phyloP scores from a whole-genome alignment of 2,888 invertebrate genomes.

The Epirrita christyi region DNA sequence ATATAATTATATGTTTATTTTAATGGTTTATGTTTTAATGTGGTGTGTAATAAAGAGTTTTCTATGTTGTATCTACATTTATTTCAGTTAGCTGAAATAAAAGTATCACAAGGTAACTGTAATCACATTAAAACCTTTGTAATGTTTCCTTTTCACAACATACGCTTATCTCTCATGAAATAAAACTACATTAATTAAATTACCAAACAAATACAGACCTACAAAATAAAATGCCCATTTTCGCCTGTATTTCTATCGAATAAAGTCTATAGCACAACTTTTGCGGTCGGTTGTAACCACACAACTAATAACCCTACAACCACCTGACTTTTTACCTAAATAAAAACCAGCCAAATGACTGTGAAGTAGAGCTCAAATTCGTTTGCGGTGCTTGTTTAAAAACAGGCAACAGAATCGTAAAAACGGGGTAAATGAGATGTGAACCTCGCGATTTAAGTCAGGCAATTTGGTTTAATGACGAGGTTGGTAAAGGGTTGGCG shows the following conservation, averaged over 20 bases:
- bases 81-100: too few species aligned
- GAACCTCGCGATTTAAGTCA: constrained; percentile 68
- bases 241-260: constrained; percentile 16
- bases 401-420: constrained; percentile 55
- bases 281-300: constrained; percentile 13
- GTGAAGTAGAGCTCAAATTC: constrained; percentile 17
- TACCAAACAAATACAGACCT: constrained; percentile 16
- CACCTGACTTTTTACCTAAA: constrained; percentile 16
- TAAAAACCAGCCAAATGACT: constrained; percentile 10
- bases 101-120: too few species aligned
- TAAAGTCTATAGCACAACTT: constrained; percentile 22
- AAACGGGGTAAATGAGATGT: constrained; percentile 72
- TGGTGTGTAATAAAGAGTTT: too few species aligned
- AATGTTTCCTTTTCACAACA: too few species aligned
- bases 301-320: constrained; percentile 26
- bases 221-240: constrained; percentile 19
- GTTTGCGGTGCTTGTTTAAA: constrained; percentile 30
- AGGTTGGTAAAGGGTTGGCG: constrained; percentile 37
- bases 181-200: constrained; percentile 14
- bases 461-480: constrained; percentile 67
- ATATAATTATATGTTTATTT: too few species aligned
- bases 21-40: too few species aligned
- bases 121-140: too few species aligned
- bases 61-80: too few species aligned
- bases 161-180: neutral